A percentile compares a stretch with the other conserved stretches of the same genome.
phyloP scores from a whole-genome alignment of 92 coral and sea anemone genomes.

The Nematostella vectensis region DNA sequence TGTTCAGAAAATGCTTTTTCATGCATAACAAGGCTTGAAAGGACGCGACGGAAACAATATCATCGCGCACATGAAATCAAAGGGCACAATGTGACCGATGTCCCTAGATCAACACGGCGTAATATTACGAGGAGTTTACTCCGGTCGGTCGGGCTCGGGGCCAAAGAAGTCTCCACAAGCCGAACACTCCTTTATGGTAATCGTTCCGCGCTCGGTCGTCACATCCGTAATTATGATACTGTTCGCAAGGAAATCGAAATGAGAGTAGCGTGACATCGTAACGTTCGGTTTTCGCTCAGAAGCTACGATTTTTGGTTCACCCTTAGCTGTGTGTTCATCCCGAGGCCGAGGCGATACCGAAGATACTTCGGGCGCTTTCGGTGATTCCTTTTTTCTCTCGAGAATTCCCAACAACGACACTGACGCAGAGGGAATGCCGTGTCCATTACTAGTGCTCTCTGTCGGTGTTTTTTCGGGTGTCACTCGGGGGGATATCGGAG shows the following conservation, averaged over 20 bases:
- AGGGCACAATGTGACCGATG: no score
- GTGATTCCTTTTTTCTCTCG: constrained; percentile 1
- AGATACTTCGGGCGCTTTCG: not conserved
- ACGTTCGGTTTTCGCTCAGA: constrained; percentile 32
- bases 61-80: no score
- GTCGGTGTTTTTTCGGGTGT: not conserved
- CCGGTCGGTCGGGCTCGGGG: constrained; percentile 35
- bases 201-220: constrained; percentile 88
- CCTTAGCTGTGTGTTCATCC: not conserved
- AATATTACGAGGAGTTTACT: constrained; percentile 9
- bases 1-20: no score
- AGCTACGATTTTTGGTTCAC: not conserved
- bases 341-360: not conserved
- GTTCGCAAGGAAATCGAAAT: constrained; percentile 82
- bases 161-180: constrained; percentile 95
- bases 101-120: no score
- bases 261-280: constrained; percentile 54
- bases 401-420: constrained; percentile 2
- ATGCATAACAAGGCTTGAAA: no score
- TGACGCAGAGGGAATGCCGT: not conserved
- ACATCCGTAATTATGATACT: constrained; percentile 95
- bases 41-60: no score
- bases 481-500: not conserved
- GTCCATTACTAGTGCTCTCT: not conserved
- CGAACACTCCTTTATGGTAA: constrained; percentile 89